Percentiles rank a stretch among this genome's conserved stretches.
Conservation (phyloP, 2,888 invertebrate species). For the Caradrina kadenii region DNA sequence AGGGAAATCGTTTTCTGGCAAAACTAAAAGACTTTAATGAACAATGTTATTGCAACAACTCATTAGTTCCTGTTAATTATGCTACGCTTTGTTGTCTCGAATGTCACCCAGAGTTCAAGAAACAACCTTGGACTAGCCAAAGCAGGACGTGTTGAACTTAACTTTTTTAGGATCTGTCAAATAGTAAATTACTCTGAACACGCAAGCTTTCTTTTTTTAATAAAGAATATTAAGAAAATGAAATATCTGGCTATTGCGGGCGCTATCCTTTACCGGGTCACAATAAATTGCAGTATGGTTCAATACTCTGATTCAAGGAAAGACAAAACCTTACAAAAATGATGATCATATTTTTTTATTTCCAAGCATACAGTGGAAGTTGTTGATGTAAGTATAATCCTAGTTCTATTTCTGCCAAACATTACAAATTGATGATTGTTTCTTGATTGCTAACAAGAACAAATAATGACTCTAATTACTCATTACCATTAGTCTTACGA, state of each 20-base stretch:
- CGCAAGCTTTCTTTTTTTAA: slow-evolving; percentile 15
- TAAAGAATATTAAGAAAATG: neutral
- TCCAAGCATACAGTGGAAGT: slow-evolving; percentile 46
- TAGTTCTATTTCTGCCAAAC: neutral
- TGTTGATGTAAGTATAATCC: slow-evolving; percentile 34
- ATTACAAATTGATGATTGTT: slow-evolving; percentile 19
- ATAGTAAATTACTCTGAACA: slow-evolving; percentile 11
- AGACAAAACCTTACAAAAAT: neutral
- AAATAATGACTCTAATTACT: slow-evolving; percentile 55
- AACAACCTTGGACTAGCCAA: slow-evolving; percentile 16
- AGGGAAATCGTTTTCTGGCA: neutral
- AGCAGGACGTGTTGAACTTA: slow-evolving; percentile 22
- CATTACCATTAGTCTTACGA: slow-evolving; percentile 46
- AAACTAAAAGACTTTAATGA: neutral
- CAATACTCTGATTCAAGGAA: neutral
- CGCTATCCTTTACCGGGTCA: too few species aligned
- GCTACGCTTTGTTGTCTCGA: slow-evolving; percentile 1
- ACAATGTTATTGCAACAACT: neutral
- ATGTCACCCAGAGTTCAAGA: slow-evolving; percentile 25
- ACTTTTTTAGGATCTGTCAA: slow-evolving; percentile 16
- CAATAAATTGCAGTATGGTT: neutral
- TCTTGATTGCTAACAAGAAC: slow-evolving; percentile 43
- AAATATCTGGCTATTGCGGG: too few species aligned
- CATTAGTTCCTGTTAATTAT: neutral
- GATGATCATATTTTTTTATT: slow-evolving; percentile 24